Evolutionary conservation across 35 echinoderm and acorn worm genomes (phyloP), one percentile per base, ranked within the genome.

Genomic region (Patiria miniata): DNA sequence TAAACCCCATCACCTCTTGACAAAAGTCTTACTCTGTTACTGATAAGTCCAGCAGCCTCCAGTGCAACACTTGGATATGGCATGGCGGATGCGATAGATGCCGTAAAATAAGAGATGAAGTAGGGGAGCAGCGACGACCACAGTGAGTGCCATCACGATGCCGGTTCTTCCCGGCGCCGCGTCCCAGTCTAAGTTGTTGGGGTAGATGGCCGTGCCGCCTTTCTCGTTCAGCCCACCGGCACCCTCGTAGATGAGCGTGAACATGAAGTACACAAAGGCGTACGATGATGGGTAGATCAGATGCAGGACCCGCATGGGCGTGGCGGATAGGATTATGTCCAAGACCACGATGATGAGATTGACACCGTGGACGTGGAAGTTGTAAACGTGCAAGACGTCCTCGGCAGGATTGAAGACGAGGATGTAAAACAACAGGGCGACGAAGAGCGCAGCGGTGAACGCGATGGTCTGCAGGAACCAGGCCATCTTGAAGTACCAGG

Each of bases 401-500:
- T 36, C 37, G 36, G 18, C 83, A 1, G 93, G 89, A 47, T 96
- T 37, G 69, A 79, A 96, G 42, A 89, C 94, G 15, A 96, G 28
- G 21, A 79, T 36, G 82, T 87, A 96, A 21, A 86, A 96, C 0
- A 89, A 51, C 26, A 89, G 18, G 16, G 94, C 92, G 7, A 96
- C 86, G 36, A 87, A 86, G 29, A 92, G 34, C 18, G 82, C 81
- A 7, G 90, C 77, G 16, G 77, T 23, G 78, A 51, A 96, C 1
- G 78, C 37, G 5, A 81, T 59, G 8, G 76, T 65, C 51, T 93
- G 94, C 36, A 92, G 53, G n/a, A 89, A 80, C 79, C 94, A 90
- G n/a, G 76, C 81, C 8, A 96, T 4, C 47, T 93, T 88, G 21
- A 96, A 89, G 76, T 93, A 92, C 94, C 94, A 96, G 0, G 90